Conservation (phyloP, 2,888 invertebrate genomes). For the Laspeyria flexula region DNA sequence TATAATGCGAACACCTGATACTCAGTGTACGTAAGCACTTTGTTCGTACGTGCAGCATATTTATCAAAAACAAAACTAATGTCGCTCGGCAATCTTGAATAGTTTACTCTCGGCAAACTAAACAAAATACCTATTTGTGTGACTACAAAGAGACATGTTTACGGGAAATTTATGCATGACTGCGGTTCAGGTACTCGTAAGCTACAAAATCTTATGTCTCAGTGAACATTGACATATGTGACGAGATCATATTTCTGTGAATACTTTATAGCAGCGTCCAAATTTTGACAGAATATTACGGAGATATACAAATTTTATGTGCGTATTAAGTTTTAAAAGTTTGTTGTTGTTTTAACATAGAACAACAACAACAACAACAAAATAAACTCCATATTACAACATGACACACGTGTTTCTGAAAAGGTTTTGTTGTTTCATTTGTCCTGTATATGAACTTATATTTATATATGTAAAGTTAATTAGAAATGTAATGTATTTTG, state of each 20-base stretch:
- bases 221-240: conserved; percentile 13
- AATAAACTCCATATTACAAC: too few relatives aligned
- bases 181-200: conserved; percentile 13
- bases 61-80: conserved; percentile 22
- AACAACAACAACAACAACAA: too few relatives aligned
- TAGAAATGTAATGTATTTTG: too few relatives aligned
- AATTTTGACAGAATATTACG: neutral
- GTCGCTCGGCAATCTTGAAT: conserved; percentile 26
- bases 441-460: too few relatives aligned
- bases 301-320: neutral
- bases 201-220: conserved; percentile 31
- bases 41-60: conserved; percentile 1
- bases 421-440: too few relatives aligned
- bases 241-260: conserved; percentile 24
- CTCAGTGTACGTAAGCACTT: neutral
- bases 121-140: conserved; percentile 16
- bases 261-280: conserved; percentile 23
- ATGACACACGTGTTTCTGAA: too few relatives aligned
- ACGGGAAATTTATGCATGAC: conserved; percentile 21
- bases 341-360: neutral
- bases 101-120: conserved; percentile 30
- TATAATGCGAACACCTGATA: neutral
- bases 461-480: too few relatives aligned
- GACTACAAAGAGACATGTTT: conserved; percentile 22
- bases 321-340: neutral